Conservation (phyloP, 2,113 vertebrate genomes). For the Edolisoma coerulescens region DNA sequence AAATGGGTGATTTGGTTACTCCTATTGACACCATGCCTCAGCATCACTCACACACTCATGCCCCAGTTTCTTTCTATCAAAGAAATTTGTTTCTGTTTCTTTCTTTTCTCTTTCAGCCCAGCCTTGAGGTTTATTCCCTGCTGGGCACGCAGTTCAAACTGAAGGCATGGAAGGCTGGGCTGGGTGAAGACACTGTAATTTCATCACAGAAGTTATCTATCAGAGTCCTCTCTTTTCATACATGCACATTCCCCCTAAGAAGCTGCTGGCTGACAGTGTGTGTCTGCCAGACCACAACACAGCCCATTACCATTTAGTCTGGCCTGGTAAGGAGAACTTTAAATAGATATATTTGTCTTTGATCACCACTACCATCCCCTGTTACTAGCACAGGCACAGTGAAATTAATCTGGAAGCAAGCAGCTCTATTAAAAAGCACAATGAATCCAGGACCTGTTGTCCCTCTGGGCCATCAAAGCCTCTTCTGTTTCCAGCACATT, state of each 20-base stretch:
- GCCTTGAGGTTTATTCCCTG: not conserved
- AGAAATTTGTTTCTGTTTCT: not conserved
- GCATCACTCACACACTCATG: not conserved
- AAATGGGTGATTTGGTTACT: not conserved
- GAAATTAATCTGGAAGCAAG: not conserved
- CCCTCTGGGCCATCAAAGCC: not conserved
- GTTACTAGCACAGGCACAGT: not conserved
- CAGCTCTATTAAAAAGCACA: not conserved
- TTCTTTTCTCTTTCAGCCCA: not conserved
- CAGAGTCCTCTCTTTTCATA: not conserved
- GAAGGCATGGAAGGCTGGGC: not conserved
- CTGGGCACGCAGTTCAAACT: not conserved
- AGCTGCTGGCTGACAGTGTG: not conserved
- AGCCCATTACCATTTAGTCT: not conserved
- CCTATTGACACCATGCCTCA: not conserved
- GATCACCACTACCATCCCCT: not conserved
- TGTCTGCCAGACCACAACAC: not conserved
- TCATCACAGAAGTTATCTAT: not conserved
- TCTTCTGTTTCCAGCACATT: slow-evolving; percentile 1
- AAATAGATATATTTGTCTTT: not conserved
- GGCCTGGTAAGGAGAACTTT: not conserved
- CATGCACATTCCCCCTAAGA: not conserved
- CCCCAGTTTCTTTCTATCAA: not conserved
- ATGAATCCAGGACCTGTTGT: not conserved
- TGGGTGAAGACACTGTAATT: not conserved